A percentile compares a stretch with the other conserved stretches of the same genome.
Conservation (phyloP, 2,113 vertebrate species). For the Poeciliopsis retropinna region DNA sequence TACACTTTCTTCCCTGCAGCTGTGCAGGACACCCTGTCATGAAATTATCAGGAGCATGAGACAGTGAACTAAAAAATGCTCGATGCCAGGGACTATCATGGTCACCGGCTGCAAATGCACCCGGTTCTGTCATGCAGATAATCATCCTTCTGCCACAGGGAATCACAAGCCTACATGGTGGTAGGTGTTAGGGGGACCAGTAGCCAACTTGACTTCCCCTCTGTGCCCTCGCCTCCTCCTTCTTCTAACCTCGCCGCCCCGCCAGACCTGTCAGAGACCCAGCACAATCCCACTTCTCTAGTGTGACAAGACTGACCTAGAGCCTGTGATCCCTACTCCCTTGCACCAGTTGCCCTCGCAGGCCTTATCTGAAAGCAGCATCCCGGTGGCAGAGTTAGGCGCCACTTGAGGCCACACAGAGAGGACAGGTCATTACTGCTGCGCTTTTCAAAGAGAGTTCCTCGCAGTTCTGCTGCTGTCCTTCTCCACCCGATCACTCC, state of each 20-base stretch:
- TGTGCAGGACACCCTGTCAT: conserved; percentile 69
- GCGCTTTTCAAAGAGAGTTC: conserved; percentile 72
- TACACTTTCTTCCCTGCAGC: conserved; percentile 65
- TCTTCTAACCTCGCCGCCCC: conserved; percentile 35
- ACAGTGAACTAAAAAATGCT: conserved; percentile 75
- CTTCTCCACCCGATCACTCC: conserved; percentile 53
- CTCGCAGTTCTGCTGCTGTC: conserved; percentile 51
- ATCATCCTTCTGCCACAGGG: conserved; percentile 68
- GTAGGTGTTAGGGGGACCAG: conserved; percentile 59
- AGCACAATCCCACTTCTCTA: conserved; percentile 45
- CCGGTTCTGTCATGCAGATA: conserved; percentile 72
- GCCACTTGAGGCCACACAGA: conserved; percentile 60
- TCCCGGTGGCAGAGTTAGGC: conserved; percentile 49
- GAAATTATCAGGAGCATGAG: conserved; percentile 79
- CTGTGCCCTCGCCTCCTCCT: conserved; percentile 47
- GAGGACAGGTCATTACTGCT: conserved; percentile 76
- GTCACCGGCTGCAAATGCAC: conserved; percentile 70
- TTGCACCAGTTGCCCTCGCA: conserved; percentile 42
- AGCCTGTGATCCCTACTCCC: conserved; percentile 54
- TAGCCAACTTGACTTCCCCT: conserved; percentile 57
- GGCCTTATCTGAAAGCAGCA: conserved; percentile 73
- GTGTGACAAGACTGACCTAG: conserved; percentile 72
- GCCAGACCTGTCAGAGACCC: conserved; percentile 69
- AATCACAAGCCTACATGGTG: conserved; percentile 49
- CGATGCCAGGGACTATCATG: conserved; percentile 76